Base-by-base conservation (phyloP, 2,113 vertebrate species). In the Peucedramus taeniatus region DNA sequence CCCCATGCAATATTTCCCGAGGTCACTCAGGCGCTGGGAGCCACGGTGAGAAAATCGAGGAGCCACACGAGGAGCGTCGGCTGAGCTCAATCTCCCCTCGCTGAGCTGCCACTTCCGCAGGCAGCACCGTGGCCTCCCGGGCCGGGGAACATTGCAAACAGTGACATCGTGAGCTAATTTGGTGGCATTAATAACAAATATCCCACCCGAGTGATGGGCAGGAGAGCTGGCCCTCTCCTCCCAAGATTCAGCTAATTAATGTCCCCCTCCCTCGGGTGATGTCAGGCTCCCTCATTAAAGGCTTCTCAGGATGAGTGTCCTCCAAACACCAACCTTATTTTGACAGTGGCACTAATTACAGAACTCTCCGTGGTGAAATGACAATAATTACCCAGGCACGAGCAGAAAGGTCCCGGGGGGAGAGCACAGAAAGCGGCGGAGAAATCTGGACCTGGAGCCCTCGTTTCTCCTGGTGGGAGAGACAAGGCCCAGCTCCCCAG, bases 21-120 rank as follows among this genome's bases (percentile, higher is more conserved):
- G 26, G 23, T 13, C 15, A 0, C n/a, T 7, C 17, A 10, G 26
- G 49, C 28, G 1, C 12, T 2, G 15, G 37, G 56, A 85, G 33
- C 13, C 65, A 3, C 0, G 3, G 5, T 0, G 21, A 14, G 49
- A 12, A 60, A 75, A 45, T 4, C 8, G 2, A 40, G 63, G 13
- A 26, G 40, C 13, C 49, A 1, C 35, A 3, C 0, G 1, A 15
- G 50, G 44, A 6, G 13, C 69, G 0, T 2, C 0, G 23, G 5
- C 39, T 4, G 83, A 47, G 71, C 51, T 5, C 16, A 3, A 9
- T 4, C 3, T 26, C 30, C 45, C 56, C 37, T 57, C 47, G 51
- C 65, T 0, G 50, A 7, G 51, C 77, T 10, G 59, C 71, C 61
- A 1, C 39, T 61, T 3, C 78, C 26, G 37, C 69, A 3, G 68